A percentile compares a stretch with the other conserved stretches of the same genome.
phyloP scores from a whole-genome alignment of 2,113 vertebrate genomes.

The Cololabis saira region DNA sequence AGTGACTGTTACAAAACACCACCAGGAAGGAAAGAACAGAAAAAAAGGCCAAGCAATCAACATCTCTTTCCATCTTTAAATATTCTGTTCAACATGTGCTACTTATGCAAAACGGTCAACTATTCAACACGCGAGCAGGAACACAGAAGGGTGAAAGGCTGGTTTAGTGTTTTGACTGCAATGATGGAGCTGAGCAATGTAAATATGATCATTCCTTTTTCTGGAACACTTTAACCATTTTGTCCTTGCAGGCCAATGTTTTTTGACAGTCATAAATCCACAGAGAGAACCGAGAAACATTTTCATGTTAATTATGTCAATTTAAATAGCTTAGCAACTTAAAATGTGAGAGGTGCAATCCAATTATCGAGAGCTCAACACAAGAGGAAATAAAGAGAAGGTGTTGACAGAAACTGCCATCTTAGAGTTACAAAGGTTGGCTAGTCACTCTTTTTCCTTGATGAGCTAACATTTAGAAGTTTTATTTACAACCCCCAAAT shows the following conservation, averaged over 20 bases:
- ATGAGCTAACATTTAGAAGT: not conserved
- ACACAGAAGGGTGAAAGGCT: conserved; percentile 1
- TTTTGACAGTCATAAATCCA: conserved; percentile 61
- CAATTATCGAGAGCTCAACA: conserved; percentile 67
- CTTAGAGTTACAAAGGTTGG: conserved; percentile 20
- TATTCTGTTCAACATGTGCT: conserved; percentile 1
- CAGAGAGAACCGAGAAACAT: conserved; percentile 49
- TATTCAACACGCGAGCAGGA: not conserved
- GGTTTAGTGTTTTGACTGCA: not conserved
- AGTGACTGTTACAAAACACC: conserved; percentile 52
- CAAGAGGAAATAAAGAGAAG: conserved; percentile 35
- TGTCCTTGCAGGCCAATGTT: conserved; percentile 43
- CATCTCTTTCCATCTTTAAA: conserved; percentile 15
- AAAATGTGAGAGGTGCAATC: conserved; percentile 74
- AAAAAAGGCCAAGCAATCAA: conserved; percentile 30
- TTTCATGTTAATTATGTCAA: conserved; percentile 78
- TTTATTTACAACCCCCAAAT: not conserved
- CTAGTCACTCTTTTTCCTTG: not conserved
- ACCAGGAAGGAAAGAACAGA: conserved; percentile 24
- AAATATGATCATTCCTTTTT: conserved; percentile 34
- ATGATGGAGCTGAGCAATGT: not conserved
- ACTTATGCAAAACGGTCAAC: conserved; percentile 4
- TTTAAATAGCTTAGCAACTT: conserved; percentile 76
- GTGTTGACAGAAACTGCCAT: conserved; percentile 37
- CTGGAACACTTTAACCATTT: conserved; percentile 34